Evolutionary conservation across 2,113 vertebrate genomes (phyloP), one percentile per base, ranked within the genome.

Genomic region (Cephalopterus ornatus): DNA sequence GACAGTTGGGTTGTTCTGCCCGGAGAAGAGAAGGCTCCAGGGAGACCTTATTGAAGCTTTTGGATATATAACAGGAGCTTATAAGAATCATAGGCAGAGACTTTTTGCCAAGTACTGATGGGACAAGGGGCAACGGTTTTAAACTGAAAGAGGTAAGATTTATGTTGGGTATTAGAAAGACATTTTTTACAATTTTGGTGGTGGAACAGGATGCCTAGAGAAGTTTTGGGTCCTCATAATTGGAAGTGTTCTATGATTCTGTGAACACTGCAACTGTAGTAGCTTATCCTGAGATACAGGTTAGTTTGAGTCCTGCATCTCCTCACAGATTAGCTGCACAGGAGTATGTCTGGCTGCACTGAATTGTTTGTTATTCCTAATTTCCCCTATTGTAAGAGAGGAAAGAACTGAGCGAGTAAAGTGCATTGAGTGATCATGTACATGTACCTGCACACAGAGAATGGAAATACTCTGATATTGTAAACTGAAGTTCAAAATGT

Each of bases 221-320:
- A 55, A 47, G 12, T 0, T 70, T 35, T 52, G 50, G 8, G 14
- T 42, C 18, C 23, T n/a, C 24, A 7, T 44, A 10, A 4, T 0
- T 81, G n/a, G 27, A 39, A 47, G 37, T 20, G 17, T 65, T 68
- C 70, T 77, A 0, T 22, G 49, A 30, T n/a, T 68, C 47, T 13
- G 1, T 5, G 49, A 56, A 35, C 0, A 1, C 8, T 47, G 20
- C 46, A 35, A 24, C 37, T 63, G 19, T 18, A 44, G 53, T 7
- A 42, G 21, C 4, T 2, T 35, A 22, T 50, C 6, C 35, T 50
- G 52, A 94, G 30, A 8, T 39, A 7, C 2, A 33, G 13, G 27
- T 44, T 72, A 20, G 32, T 73, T 37, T 89, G 61, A 12, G 18
- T 67, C 19, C 44, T n/a, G 39, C 37, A 23, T 72, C 16, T 91